Conservation (phyloP, 1,140 invertebrate species). For the Penaeus japonicus region DNA sequence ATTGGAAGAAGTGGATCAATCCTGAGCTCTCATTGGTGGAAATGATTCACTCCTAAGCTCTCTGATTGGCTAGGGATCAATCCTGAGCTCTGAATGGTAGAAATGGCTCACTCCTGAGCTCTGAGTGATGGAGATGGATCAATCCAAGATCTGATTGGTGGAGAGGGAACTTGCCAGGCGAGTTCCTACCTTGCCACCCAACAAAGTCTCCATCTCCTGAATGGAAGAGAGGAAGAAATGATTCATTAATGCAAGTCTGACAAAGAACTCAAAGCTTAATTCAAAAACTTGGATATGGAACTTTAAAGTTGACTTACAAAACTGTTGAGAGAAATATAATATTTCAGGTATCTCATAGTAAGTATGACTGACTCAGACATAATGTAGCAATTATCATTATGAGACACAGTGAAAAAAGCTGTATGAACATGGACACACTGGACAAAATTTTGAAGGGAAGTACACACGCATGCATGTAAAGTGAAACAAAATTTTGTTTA, state of each 20-base stretch:
- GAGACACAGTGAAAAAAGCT: not conserved
- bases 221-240: conserved; percentile 62
- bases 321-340: conserved; percentile 12
- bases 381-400: not conserved
- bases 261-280: conserved; percentile 46
- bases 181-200: conserved; percentile 80
- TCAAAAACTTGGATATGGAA: conserved; percentile 40
- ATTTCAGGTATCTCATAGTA: conserved; percentile 14
- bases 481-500: not conserved
- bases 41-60: conserved; percentile 49
- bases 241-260: conserved; percentile 60
- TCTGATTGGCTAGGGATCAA: conserved; percentile 36
- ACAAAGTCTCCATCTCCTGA: conserved; percentile 83
- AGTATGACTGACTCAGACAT: conserved; percentile 4
- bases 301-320: conserved; percentile 1
- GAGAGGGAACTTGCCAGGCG: conserved; percentile 55
- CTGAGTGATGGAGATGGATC: conserved; percentile 56
- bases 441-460: conserved; percentile 41
- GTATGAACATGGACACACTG: conserved; percentile 6
- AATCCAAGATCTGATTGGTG: conserved; percentile 58
- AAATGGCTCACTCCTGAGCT: conserved; percentile 53
- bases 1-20: conserved; percentile 47
- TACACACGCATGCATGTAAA: conserved; percentile 35
- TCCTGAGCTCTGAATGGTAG: conserved; percentile 53
- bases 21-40: conserved; percentile 46